Evolutionary conservation across 2,113 vertebrate species (phyloP), one percentile per base, ranked within the genome.

Genomic region (Numida meleagris): DNA sequence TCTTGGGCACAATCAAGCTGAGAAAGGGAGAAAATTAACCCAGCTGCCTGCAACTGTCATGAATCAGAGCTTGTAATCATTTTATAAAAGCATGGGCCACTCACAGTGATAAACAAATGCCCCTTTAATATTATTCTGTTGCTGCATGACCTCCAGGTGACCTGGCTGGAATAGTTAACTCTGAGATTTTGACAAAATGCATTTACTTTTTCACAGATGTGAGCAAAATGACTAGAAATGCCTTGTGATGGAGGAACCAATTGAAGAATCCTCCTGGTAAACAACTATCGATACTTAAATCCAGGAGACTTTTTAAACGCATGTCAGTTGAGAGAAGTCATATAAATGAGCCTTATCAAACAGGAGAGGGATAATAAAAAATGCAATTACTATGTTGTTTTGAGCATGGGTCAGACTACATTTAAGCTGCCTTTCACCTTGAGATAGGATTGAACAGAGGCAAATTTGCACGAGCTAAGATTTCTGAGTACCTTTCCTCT

Each of bases 21-120:
- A 87, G 68, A 80, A 76, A 45, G 16, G 23, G 59, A 82, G 48
- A 93, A 86, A 82, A 38, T 71, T 75, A 89, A 78, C 24, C n/a
- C 50, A 42, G 10, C 21, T 76, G 40, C 45, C 31, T 93, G 31
- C 25, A 84, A 36, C 13, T 92, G 29, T 33, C 15, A 88, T 74
- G 62, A 94, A 61, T 95, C 43, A 72, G 42, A 94, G 33, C 12
- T 85, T 95, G 34, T 75, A 82, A 82, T 74, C 14, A 12, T 61
- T 91, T 90, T 80, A 82, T 86, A 51, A 90, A 88, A 76, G 25
- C 9, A 66, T 33, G 83, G 40, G 8, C 19, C 71, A 57, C 45
- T 59, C 66, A 85, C 66, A 77, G 66, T 57, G 70, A 70, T 25
- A 82, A 25, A 71, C 42, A 90, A 65, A 55, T 46, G 21, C 34